A percentile compares a stretch with the other conserved stretches of the same genome.
phyloP scores from a whole-genome alignment of 1,140 invertebrate genomes.

The Protaetia brevitarsis region DNA sequence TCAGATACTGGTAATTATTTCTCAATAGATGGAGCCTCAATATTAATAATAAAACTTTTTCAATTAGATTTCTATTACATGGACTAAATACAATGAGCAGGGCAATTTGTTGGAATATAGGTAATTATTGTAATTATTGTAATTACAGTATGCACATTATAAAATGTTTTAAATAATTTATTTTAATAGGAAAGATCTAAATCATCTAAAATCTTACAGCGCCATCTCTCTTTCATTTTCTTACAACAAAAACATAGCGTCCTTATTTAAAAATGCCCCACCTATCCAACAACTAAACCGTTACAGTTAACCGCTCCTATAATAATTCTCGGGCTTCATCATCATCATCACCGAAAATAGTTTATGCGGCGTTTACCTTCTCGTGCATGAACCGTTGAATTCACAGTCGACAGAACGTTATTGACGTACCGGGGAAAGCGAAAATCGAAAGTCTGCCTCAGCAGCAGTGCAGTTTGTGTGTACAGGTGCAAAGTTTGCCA shows the following conservation, averaged over 20 bases:
- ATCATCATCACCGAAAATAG: constrained; percentile 45
- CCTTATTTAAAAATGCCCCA: constrained; percentile 25
- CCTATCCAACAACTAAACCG: constrained; percentile 21
- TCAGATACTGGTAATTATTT: no score
- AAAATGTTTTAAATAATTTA: no score
- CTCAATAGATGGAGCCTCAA: no score
- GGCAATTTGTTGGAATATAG: no score
- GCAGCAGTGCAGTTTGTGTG: constrained; percentile 12
- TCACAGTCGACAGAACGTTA: no score
- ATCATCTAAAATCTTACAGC: no score
- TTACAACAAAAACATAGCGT: background rate
- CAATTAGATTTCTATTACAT: no score
- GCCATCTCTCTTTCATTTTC: background rate
- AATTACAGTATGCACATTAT: no score
- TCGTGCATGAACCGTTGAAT: constrained; percentile 21
- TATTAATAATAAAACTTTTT: no score
- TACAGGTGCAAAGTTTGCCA: background rate
- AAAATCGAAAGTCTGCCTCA: constrained; percentile 9
- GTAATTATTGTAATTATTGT: no score
- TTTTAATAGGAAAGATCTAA: no score
- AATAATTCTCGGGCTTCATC: background rate
- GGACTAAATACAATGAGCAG: no score
- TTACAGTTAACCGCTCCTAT: background rate
- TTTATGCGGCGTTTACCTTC: constrained; percentile 33
- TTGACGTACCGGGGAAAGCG: constrained; percentile 12